Evolutionary conservation across 1,140 invertebrate species (phyloP), one percentile per base, ranked within the genome.

Genomic region (Myzus persicae): DNA sequence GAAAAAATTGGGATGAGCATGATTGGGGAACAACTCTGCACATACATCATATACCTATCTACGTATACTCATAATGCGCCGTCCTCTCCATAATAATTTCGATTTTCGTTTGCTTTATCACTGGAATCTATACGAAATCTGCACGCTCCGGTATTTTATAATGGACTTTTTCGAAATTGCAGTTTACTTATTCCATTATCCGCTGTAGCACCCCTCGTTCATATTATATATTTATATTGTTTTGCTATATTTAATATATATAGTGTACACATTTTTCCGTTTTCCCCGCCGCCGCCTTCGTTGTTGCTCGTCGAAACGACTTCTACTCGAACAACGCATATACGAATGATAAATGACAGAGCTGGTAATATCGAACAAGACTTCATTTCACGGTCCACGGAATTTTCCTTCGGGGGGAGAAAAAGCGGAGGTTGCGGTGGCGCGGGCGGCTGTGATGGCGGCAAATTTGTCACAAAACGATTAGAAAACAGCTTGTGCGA

Each of bases 131-230:
- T 42, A 18, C 31, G 36, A 92, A 92, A 92, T 84, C 91, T 82
- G 46, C 81, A 92, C 76, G 44, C 91, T 44, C 81, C 36, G 91
- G 81, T 51, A 92, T 51, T 92, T 82, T 84, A 84, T 92, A 82
- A 46, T 67, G 51, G 90, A 42, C 24, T 67, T 38, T 54, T 54
- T 89, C 48, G 46, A 85, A 93, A 93, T 92, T 84, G 91, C 91
- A 92, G 91, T 92, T 92, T 84, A 84, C 91, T 92, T 92, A 92
- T 92, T 92, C 91, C 91, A 84, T 92, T 84, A 92, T 92, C 76
- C 40, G 54, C 67, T 36, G 2, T 9, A 81, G 44, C 48, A 36
- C 91, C 81, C 91, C 48, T 93, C 81, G 76, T 54, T 93, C n/a
- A 84, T 82, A 81, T 54, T 44, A 42, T 92, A 42, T 92, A 84